These are phyloP conservation scores for Therioaphis trifolii DNA, from an alignment of 2,888 invertebrate species.

Conservation along the genomic window DNA sequence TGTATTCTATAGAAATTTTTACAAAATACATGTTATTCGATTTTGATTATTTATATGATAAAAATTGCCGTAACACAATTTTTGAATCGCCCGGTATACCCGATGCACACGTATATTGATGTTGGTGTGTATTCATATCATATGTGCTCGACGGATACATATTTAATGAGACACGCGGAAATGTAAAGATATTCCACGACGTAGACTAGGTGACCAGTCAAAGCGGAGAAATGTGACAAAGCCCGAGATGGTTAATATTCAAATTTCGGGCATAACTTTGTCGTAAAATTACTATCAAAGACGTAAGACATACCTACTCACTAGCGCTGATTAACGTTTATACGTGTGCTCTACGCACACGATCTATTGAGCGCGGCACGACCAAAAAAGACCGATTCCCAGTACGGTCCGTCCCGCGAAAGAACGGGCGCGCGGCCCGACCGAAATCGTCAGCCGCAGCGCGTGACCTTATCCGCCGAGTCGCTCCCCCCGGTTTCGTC, in stretches of 20 bases:
- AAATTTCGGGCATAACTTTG: conserved; percentile 32
- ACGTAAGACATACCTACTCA: neutral
- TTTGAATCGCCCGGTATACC: too few relatives aligned
- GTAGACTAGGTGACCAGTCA: conserved; percentile 30
- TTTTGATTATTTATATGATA: too few relatives aligned
- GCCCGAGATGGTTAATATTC: conserved; percentile 25
- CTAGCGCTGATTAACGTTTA: neutral
- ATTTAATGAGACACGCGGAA: conserved; percentile 5
- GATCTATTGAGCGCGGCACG: neutral
- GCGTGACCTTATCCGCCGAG: too few relatives aligned
- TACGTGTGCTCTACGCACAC: neutral
- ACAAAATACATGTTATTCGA: too few relatives aligned
- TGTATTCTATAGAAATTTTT: too few relatives aligned
- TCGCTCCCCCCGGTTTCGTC: too few relatives aligned
- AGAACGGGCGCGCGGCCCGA: too few relatives aligned
- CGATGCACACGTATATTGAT: too few relatives aligned
- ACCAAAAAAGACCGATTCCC: neutral
- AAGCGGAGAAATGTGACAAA: conserved; percentile 15
- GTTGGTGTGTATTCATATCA: neutral
- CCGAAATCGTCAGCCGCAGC: too few relatives aligned
- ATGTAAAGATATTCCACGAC: neutral
- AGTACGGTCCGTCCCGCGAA: too few relatives aligned
- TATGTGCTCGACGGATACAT: conserved; percentile 19
- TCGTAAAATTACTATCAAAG: conserved; percentile 26
- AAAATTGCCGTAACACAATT: too few relatives aligned